Percentiles rank a stretch among this genome's conserved stretches.
These are phyloP conservation scores for Patella caerulea DNA, from an alignment of 2,888 invertebrate species.

Conservation along the genomic window DNA sequence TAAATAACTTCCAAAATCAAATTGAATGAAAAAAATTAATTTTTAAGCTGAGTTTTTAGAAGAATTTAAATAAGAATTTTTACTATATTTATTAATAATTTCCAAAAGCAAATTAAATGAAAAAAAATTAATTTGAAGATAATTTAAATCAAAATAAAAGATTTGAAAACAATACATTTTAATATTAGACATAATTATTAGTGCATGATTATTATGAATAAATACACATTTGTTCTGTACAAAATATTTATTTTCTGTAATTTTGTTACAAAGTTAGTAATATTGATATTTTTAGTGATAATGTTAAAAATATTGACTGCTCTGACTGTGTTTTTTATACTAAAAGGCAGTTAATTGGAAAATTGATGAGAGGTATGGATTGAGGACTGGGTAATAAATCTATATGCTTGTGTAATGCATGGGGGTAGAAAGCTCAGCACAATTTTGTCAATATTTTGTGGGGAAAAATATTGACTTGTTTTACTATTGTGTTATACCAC, in stretches of 20 bases:
- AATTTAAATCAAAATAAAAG: too few relatives aligned
- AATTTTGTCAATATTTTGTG: conserved; percentile 58
- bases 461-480: conserved; percentile 54
- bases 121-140: too few relatives aligned
- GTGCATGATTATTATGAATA: too few relatives aligned
- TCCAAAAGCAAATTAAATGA: too few relatives aligned
- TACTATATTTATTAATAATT: too few relatives aligned
- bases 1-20: too few relatives aligned
- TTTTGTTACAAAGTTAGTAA: not conserved
- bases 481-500: conserved; percentile 17
- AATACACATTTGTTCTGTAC: too few relatives aligned
- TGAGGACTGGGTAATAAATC: conserved; percentile 39
- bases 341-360: conserved; percentile 7
- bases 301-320: not conserved
- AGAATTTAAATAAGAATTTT: too few relatives aligned
- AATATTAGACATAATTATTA: too few relatives aligned
- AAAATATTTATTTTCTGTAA: not conserved
- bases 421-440: conserved; percentile 14
- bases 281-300: conserved; percentile 1
- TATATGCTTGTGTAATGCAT: conserved; percentile 52
- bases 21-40: too few relatives aligned
- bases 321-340: not conserved
- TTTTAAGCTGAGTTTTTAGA: too few relatives aligned
- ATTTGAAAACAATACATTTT: too few relatives aligned
- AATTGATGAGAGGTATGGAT: conserved; percentile 9